Conservation (phyloP, 2,888 invertebrate species). For the Bembecia ichneumoniformis region DNA sequence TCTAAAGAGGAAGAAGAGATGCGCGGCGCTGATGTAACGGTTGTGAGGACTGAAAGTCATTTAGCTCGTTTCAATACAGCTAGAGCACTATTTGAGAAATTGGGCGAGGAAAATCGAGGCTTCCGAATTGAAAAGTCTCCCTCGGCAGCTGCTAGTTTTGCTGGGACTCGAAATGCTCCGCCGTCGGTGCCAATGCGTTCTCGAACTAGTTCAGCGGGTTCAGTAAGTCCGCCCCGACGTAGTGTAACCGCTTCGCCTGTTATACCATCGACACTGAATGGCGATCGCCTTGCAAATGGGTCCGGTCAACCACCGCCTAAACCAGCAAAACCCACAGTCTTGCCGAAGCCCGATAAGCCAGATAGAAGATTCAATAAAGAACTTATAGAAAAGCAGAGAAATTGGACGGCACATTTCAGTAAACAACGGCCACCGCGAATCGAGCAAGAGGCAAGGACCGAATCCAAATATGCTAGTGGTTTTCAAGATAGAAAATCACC, state of each 20-base stretch:
- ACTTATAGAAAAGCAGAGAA: slow-evolving; percentile 90
- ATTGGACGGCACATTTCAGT: slow-evolving; percentile 93
- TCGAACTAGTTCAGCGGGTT: slow-evolving; percentile 79
- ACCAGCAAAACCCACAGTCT: slow-evolving; percentile 69
- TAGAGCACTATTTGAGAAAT: slow-evolving; percentile 90
- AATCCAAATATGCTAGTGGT: slow-evolving; percentile 43
- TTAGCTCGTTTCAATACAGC: slow-evolving; percentile 93
- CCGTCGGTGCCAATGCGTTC: slow-evolving; percentile 71
- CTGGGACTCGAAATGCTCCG: slow-evolving; percentile 66
- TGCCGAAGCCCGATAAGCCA: slow-evolving; percentile 85
- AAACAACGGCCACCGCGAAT: slow-evolving; percentile 74
- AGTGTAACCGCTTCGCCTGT: slow-evolving; percentile 68
- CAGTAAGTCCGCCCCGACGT: slow-evolving; percentile 70
- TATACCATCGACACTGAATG: slow-evolving; percentile 43
- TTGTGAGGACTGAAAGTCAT: slow-evolving; percentile 90
- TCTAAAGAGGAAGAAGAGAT: slow-evolving; percentile 69
- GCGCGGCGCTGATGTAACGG: slow-evolving; percentile 75
- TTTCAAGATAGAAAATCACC: slow-evolving; percentile 54
- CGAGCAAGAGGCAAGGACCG: slow-evolving; percentile 34
- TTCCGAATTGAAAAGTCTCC: slow-evolving; percentile 73
- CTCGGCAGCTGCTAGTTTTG: slow-evolving; percentile 70
- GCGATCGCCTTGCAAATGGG: slow-evolving; percentile 57
- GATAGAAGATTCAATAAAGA: slow-evolving; percentile 88
- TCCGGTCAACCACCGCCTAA: slow-evolving; percentile 59
- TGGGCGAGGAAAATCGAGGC: slow-evolving; percentile 81